Conservation (phyloP, 2,797 vertebrate species). For the Chromis chromis region DNA sequence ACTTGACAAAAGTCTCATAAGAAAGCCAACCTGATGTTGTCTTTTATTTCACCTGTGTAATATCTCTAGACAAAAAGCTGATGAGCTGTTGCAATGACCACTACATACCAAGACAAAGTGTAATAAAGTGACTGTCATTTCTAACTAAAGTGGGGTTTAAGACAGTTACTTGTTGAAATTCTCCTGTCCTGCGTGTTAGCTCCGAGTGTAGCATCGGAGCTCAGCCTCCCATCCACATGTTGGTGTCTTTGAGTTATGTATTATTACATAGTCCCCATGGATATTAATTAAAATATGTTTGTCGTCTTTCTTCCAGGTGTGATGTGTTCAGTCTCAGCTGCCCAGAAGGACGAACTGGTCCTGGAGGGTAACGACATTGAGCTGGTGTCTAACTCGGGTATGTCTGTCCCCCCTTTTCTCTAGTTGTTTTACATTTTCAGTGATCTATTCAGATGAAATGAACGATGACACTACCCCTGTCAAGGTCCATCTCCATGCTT, state of each 20-base stretch:
- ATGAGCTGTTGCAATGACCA: too few species aligned
- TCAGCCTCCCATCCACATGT: background rate
- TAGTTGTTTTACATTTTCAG: background rate
- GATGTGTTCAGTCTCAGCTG: constrained; percentile 89
- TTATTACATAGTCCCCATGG: too few species aligned
- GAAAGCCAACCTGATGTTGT: too few species aligned
- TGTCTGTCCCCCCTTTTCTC: constrained; percentile 24
- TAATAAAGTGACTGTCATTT: too few species aligned
- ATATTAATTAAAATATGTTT: background rate
- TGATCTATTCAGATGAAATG: background rate
- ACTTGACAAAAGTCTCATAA: too few species aligned
- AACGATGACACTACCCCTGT: background rate
- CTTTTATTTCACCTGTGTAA: too few species aligned
- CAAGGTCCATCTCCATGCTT: background rate
- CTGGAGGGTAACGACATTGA: constrained; percentile 99
- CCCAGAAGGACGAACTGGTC: constrained; percentile 97
- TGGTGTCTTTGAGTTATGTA: background rate
- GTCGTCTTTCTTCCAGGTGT: constrained; percentile 85
- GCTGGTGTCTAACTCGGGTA: constrained; percentile 98
- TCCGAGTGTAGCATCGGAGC: background rate
- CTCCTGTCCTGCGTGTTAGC: too few species aligned
- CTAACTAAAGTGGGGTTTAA: too few species aligned
- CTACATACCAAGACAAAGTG: too few species aligned
- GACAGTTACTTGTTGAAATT: too few species aligned
- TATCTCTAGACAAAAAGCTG: too few species aligned